A percentile compares a stretch with the other conserved stretches of the same genome.
Conservation (phyloP, 2,888 invertebrate genomes). For the Sarcophaga subvicina region DNA sequence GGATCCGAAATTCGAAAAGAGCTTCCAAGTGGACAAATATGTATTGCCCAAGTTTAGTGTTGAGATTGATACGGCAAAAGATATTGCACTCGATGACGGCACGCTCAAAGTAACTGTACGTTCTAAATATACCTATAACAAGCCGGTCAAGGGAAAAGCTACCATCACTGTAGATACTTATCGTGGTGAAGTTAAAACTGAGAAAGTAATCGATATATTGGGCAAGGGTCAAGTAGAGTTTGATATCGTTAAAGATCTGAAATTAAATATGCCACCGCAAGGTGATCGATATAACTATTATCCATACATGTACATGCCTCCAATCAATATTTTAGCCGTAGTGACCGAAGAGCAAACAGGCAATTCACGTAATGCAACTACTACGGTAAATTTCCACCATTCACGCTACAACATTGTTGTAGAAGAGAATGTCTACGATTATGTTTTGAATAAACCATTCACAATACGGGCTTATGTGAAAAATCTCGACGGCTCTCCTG, state of each 20-base stretch:
- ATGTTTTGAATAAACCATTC: conserved; percentile 93
- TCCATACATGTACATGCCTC: conserved; percentile 63
- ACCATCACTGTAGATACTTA: conserved; percentile 85
- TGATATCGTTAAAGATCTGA: conserved; percentile 86
- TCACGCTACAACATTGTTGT: conserved; percentile 89
- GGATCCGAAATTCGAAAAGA: conserved; percentile 70
- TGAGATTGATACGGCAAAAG: conserved; percentile 90
- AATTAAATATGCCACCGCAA: conserved; percentile 86
- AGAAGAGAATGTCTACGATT: conserved; percentile 91
- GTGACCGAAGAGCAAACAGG: conserved; percentile 94
- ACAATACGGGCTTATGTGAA: conserved; percentile 88
- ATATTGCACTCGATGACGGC: conserved; percentile 91
- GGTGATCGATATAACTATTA: conserved; percentile 5
- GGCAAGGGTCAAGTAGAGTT: conserved; percentile 88
- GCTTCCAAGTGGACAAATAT: conserved; percentile 70
- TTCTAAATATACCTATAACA: conserved; percentile 90
- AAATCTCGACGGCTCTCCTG: conserved; percentile 87
- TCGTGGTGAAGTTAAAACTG: conserved; percentile 72
- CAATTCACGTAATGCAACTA: conserved; percentile 89
- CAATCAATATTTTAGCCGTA: conserved; percentile 87
- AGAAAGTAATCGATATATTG: conserved; percentile 87
- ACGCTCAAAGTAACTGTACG: conserved; percentile 83
- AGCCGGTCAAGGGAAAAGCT: conserved; percentile 92
- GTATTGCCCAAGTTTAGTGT: conserved; percentile 85
- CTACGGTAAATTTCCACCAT: conserved; percentile 88